A percentile compares a stretch with the other conserved stretches of the same genome.
phyloP scores from a whole-genome alignment of 30 jellyfish, hydroid and myxozoan genomes.

The Pelagia noctiluca region DNA sequence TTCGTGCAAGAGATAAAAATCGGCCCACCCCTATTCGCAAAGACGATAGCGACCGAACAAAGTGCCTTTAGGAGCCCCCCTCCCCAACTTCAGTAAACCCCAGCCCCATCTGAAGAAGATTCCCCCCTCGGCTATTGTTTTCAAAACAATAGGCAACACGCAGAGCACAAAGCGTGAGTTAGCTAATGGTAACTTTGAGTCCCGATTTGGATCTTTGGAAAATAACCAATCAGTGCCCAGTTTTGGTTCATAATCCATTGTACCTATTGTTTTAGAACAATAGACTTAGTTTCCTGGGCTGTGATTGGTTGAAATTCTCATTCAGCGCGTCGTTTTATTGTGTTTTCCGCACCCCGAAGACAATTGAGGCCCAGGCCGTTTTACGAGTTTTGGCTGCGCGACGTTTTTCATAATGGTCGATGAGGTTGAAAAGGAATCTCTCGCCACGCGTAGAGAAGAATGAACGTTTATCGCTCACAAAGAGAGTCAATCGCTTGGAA shows the following conservation, averaged over 20 bases:
- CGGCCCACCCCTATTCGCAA: too few relatives aligned
- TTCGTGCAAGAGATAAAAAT: too few relatives aligned
- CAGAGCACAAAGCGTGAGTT: too few relatives aligned
- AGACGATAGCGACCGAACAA: too few relatives aligned
- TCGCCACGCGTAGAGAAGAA: conserved; percentile 64
- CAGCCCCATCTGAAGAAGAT: too few relatives aligned
- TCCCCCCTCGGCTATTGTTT: too few relatives aligned
- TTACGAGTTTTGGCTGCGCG: conserved; percentile 66
- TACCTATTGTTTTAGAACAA: conserved; percentile 47
- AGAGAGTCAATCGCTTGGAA: conserved; percentile 39
- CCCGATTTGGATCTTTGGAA: too few relatives aligned
- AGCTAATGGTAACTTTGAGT: too few relatives aligned
- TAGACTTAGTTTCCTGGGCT: neutral
- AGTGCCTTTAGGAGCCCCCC: too few relatives aligned
- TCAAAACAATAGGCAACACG: too few relatives aligned
- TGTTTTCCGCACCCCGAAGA: conserved; percentile 5
- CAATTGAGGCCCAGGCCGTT: conserved; percentile 79
- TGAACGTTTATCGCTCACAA: conserved; percentile 3
- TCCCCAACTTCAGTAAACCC: too few relatives aligned
- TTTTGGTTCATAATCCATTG: conserved; percentile 24
- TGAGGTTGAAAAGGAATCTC: conserved; percentile 24
- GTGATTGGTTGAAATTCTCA: conserved; percentile 48
- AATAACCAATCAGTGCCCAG: conserved; percentile 2
- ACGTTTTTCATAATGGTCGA: conserved; percentile 86
- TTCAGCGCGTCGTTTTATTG: conserved; percentile 57